Evolutionary conservation across 2,888 invertebrate genomes (phyloP), one percentile per base, ranked within the genome.

Genomic region (Sesamia inferens): DNA sequence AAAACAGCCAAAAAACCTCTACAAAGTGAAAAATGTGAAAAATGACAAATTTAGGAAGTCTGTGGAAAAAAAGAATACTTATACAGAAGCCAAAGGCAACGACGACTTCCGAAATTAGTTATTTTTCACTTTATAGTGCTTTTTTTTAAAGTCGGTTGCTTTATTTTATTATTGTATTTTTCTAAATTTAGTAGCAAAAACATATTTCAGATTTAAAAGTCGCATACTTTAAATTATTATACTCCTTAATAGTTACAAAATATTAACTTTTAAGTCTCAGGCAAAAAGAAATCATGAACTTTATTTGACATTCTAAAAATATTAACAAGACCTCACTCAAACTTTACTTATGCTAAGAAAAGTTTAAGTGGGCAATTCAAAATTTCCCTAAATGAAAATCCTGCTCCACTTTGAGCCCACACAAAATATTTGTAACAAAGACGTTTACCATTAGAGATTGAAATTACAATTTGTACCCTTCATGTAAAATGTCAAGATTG

Each of bases 401-500:
- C 2, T 62, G 22, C 64, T 51, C 1, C n/a, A 22, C 24, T 8
- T 19, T 24, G 4, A 1, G 54, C 54, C 22, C 8, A 57, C 16
- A 47, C n/a, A 75, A 51, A 81, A 31, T 57, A 62, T 44, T 0
- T 62, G 24, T 62, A 65, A 75, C 72, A 78, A 75, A 75, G 61
- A 73, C 42, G 58, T 58, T 62, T 65, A 59, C n/a, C 42, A 71
- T 31, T 61, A 54, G 54, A 63, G 76, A 67, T 24, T 66, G 66
- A 66, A 76, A 78, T 79, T 71, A 79, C 75, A 82, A 82, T 79
- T 71, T 79, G 67, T 70, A 55, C 64, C 74, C 76, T 67, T 7
- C 61, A 69, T 79, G 68, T 77, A 80, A 84, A 65, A 59, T 79
- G 85, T 79, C 86, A 76, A 63, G 24, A 22, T 65, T 87, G 88